A percentile compares a stretch with the other conserved stretches of the same genome.
Conservation (phyloP, 2,888 invertebrate genomes). For the Ichneumoninae sp. region DNA sequence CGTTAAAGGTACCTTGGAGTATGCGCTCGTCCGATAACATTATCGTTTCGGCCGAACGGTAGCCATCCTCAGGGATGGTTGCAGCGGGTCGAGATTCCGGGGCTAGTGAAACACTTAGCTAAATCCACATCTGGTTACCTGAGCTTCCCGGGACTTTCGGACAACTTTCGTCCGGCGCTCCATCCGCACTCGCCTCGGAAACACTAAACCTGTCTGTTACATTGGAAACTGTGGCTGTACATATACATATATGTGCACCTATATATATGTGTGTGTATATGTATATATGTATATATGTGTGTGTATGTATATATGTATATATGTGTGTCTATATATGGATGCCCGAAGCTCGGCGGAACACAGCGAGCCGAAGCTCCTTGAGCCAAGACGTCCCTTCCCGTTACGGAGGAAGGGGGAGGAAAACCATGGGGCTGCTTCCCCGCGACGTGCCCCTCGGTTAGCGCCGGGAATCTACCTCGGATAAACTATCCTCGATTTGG, state of each 20-base stretch:
- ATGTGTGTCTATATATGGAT: background rate
- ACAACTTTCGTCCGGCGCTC: conserved; percentile 53
- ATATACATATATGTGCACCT: conserved; percentile 5
- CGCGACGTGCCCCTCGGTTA: conserved; percentile 47
- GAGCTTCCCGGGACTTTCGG: conserved; percentile 60
- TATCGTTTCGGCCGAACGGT: background rate
- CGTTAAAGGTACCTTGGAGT: background rate
- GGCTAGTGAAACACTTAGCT: conserved; percentile 66
- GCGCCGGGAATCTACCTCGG: conserved; percentile 38
- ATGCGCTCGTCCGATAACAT: background rate
- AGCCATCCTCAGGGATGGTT: background rate
- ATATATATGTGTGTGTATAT: background rate
- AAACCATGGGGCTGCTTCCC: conserved; percentile 57
- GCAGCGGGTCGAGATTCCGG: background rate
- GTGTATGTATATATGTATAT: background rate
- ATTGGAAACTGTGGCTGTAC: conserved; percentile 29
- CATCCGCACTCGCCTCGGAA: conserved; percentile 55
- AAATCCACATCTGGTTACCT: conserved; percentile 69
- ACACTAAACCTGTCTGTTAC: conserved; percentile 68
- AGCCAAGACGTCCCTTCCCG: conserved; percentile 38
- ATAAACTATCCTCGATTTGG: conserved; percentile 65
- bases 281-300: background rate
- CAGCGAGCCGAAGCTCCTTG: conserved; percentile 16
- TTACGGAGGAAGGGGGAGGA: conserved; percentile 17
- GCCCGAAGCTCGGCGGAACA: conserved; percentile 11